Base-by-base conservation (phyloP, 2,113 vertebrate genomes). In the Odocoileus hemionus region DNA sequence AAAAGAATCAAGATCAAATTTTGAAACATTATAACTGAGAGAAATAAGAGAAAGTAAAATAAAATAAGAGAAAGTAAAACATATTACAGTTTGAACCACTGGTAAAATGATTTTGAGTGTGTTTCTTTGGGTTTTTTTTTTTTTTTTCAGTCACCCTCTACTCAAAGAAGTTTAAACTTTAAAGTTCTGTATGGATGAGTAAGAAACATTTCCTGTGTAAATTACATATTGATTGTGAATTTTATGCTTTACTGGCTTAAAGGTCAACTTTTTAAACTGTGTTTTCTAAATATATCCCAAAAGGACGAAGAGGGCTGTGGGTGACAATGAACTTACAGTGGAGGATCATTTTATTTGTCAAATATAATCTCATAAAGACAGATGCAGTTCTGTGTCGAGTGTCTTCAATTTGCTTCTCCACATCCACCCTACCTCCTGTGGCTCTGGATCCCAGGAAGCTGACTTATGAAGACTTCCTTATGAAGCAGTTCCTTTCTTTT, bases 251-350 rank as follows among this genome's bases (percentile, higher is more conserved):
- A 50, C 21, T 92, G 57, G 19, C 28, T 89, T 89, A 96, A 97
- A 96, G 74, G 74, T 92, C 86, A 86, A 52, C 45, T 96, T 91
- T 85, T 78, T 70, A 89, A 96, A 61, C 36, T 43, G 45, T 83
- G 30, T 39, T 96, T 97, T 96, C 92, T 96, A 96, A 97, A 95
- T 95, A 92, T 80, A 95, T 82, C 33, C 47, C 28, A 17, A 89
- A 94, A 88, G 19, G 33, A 92, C 13, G n/a, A n/a, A 4, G 7
- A 97, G 58, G 8, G 12, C 21, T 14, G n/a, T 89, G 64, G 43
- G 9, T 87, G 55, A 67, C 39, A 57, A 28, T 54, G 12, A 93
- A 52, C 8, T 64, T 70, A 84, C 0, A 64, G 43, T 60, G 43
- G 30, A 88, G 54, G 30, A 60, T 58, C 7, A 16, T 83, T 97